These are phyloP conservation scores for Physella acuta DNA, from an alignment of 1,140 invertebrate species.

Conservation along the genomic window DNA sequence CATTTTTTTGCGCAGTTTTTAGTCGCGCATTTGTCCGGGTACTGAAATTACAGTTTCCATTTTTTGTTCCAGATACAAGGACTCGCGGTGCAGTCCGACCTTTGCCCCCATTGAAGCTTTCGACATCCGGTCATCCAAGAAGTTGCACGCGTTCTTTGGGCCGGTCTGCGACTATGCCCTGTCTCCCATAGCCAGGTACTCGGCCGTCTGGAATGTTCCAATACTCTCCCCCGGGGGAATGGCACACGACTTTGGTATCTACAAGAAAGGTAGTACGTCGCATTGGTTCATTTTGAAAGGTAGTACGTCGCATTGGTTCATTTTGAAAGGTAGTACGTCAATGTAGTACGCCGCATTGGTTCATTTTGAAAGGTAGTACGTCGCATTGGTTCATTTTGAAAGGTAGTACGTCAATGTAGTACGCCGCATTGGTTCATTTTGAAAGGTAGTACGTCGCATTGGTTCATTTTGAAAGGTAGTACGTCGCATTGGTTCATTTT, in stretches of 20 bases:
- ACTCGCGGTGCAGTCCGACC: slow-evolving; percentile 20
- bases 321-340: too few species aligned
- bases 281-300: too few species aligned
- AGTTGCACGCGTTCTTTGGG: slow-evolving; percentile 74
- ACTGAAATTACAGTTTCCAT: background rate
- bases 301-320: too few species aligned
- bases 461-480: too few species aligned
- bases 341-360: too few species aligned
- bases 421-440: too few species aligned
- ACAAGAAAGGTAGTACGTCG: too few species aligned
- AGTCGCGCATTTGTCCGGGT: background rate
- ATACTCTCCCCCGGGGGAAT: slow-evolving; percentile 82
- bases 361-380: too few species aligned
- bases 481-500: too few species aligned
- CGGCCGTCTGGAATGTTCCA: slow-evolving; percentile 83
- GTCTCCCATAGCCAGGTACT: slow-evolving; percentile 84
- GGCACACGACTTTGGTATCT: slow-evolving; percentile 73
- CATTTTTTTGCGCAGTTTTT: background rate
- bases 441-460: too few species aligned
- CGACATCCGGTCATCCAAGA: slow-evolving; percentile 62
- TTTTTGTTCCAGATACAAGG: slow-evolving; percentile 12
- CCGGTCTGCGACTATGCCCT: slow-evolving; percentile 89
- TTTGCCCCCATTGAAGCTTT: slow-evolving; percentile 35
- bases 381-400: too few species aligned
- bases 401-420: too few species aligned